A percentile compares a stretch with the other conserved stretches of the same genome.
Evolutionary conservation across 2,113 vertebrate species (phyloP).

Genomic region (Gymnogyps californianus): DNA sequence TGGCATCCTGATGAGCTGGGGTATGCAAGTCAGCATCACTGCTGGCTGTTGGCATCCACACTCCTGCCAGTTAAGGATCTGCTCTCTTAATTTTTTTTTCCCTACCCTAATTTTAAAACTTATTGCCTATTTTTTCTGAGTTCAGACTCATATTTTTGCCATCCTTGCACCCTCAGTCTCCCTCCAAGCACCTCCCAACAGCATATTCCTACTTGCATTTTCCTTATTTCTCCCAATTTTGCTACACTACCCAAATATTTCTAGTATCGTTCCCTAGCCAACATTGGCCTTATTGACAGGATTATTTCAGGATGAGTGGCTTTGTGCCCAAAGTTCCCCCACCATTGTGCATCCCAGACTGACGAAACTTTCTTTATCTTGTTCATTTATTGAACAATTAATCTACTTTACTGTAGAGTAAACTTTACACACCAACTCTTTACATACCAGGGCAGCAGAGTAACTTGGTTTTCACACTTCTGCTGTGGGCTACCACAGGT

Average conservation of each 20-base stretch:
- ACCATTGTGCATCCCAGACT: background rate
- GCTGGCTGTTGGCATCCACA: background rate
- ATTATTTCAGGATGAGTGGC: background rate
- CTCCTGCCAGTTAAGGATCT: background rate
- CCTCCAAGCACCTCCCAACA: background rate
- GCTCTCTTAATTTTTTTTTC: background rate
- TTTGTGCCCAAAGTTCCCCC: background rate
- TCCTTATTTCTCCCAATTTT: background rate
- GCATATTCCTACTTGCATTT: background rate
- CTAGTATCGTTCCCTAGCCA: background rate
- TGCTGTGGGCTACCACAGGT: background rate
- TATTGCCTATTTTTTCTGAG: background rate
- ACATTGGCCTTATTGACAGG: rapidly evolving
- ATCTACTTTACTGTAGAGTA: background rate
- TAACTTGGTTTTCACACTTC: background rate
- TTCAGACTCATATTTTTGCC: background rate
- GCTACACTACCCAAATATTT: background rate
- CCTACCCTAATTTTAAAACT: background rate
- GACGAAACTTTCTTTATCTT: background rate
- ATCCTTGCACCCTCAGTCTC: background rate
- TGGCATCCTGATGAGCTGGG: background rate
- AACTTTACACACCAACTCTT: rapidly evolving
- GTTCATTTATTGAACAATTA: background rate
- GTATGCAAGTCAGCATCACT: background rate
- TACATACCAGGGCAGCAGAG: background rate